These are phyloP conservation scores for Ciona savignyi DNA, from an alignment of 23 tunicate species.

Conservation along the genomic window DNA sequence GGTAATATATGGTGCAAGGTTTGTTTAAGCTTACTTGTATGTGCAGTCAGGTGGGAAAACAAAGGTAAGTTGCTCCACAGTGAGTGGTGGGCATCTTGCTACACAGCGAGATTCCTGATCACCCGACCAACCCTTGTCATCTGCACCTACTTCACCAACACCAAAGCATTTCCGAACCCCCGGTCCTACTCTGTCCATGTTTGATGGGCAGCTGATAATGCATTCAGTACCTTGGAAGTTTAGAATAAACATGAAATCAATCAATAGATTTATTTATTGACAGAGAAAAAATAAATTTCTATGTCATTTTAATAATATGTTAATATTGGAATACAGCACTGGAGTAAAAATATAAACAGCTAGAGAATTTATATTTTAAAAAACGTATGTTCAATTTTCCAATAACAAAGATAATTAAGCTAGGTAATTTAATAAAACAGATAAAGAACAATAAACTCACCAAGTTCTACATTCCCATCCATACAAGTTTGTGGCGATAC, in stretches of 20 bases:
- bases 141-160: neutral
- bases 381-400: no score
- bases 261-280: no score
- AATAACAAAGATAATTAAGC: no score
- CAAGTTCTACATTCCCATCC: neutral
- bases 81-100: conserved; percentile 27
- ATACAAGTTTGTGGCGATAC: neutral
- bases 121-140: conserved; percentile 33
- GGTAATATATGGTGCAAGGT: no score
- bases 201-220: conserved; percentile 22
- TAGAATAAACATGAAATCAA: neutral
- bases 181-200: conserved; percentile 49
- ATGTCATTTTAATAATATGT: no score
- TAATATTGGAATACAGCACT: no score
- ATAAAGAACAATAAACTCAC: no score
- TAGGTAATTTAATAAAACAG: no score
- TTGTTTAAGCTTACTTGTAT: conserved; percentile 15
- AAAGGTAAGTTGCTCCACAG: neutral
- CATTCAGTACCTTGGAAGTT: conserved; percentile 33
- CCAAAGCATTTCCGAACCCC: conserved; percentile 31
- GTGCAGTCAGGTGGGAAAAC: conserved; percentile 36
- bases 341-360: no score
- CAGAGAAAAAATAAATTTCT: no score
- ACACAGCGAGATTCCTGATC: conserved; percentile 11
- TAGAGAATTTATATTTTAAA: no score